A percentile compares a stretch with the other conserved stretches of the same genome.
Conservation (phyloP, 2,888 invertebrate genomes). For the Agrypnus murinus region DNA sequence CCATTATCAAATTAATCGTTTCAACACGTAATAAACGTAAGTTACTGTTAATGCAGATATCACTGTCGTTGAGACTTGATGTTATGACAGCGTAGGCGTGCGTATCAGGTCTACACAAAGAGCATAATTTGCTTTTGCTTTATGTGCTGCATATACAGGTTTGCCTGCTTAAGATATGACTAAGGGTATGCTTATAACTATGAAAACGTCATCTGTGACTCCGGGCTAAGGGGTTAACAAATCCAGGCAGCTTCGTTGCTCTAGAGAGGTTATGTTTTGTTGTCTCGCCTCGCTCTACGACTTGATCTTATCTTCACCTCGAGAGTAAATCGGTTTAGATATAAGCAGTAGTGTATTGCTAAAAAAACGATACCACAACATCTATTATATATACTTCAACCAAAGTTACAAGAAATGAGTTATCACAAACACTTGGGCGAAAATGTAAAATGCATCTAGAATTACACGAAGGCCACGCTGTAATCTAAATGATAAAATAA, state of each 20-base stretch:
- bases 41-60: slow-evolving; percentile 30
- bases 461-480: no score
- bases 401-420: no score
- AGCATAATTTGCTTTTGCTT: slow-evolving; percentile 39
- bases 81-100: slow-evolving; percentile 15
- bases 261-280: slow-evolving; percentile 14
- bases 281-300: slow-evolving; percentile 4
- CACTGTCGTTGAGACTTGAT: background rate
- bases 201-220: slow-evolving; percentile 37
- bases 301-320: slow-evolving; percentile 13
- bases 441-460: no score
- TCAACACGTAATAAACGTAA: slow-evolving; percentile 23
- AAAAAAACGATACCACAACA: no score
- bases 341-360: no score
- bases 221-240: slow-evolving; percentile 26
- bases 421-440: no score
- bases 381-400: no score
- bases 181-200: slow-evolving; percentile 34
- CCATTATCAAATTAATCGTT: slow-evolving; percentile 32
- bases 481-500: no score
- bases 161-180: slow-evolving; percentile 31
- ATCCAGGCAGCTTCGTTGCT: background rate
- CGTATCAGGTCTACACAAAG: slow-evolving; percentile 33
- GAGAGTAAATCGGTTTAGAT: slow-evolving; percentile 13
- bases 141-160: slow-evolving; percentile 29